Conservation (phyloP, 2,888 invertebrate genomes). For the Hartigia nigra region DNA sequence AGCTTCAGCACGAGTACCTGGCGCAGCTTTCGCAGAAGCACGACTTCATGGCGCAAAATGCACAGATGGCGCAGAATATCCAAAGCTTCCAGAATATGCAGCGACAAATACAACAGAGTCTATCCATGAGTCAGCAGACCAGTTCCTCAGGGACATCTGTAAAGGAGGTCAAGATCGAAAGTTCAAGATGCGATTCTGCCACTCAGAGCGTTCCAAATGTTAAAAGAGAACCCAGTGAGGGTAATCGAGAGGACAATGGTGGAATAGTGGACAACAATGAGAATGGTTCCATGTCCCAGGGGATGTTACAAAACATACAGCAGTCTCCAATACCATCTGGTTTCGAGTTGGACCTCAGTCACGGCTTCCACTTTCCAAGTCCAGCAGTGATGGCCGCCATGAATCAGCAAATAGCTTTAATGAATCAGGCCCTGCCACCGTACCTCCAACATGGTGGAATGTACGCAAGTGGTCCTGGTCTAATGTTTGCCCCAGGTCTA, state of each 20-base stretch:
- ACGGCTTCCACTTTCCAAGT: conserved; percentile 63
- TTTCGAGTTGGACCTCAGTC: conserved; percentile 60
- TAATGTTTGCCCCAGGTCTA: conserved; percentile 52
- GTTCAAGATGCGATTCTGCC: conserved; percentile 34
- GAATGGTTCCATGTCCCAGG: conserved; percentile 31
- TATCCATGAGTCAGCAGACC: conserved; percentile 48
- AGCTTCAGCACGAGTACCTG: conserved; percentile 51
- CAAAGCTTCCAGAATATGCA: conserved; percentile 61
- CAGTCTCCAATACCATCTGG: conserved; percentile 49
- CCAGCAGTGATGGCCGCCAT: conserved; percentile 66
- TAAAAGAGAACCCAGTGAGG: conserved; percentile 57
- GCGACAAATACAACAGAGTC: conserved; percentile 58
- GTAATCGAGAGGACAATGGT: conserved; percentile 50
- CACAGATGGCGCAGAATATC: conserved; percentile 57
- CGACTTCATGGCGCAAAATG: conserved; percentile 61
- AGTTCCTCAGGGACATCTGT: background rate
- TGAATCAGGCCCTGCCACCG: conserved; percentile 67
- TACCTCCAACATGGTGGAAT: conserved; percentile 67
- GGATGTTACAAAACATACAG: conserved; percentile 42
- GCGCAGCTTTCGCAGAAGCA: conserved; percentile 56
- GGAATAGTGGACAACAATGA: conserved; percentile 32
- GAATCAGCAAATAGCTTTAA: conserved; percentile 68
- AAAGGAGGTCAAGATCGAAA: conserved; percentile 57
- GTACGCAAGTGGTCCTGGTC: conserved; percentile 60
- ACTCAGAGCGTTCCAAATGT: conserved; percentile 41